Conservation (phyloP, 2,797 vertebrate genomes). For the Anguilla marmorata region DNA sequence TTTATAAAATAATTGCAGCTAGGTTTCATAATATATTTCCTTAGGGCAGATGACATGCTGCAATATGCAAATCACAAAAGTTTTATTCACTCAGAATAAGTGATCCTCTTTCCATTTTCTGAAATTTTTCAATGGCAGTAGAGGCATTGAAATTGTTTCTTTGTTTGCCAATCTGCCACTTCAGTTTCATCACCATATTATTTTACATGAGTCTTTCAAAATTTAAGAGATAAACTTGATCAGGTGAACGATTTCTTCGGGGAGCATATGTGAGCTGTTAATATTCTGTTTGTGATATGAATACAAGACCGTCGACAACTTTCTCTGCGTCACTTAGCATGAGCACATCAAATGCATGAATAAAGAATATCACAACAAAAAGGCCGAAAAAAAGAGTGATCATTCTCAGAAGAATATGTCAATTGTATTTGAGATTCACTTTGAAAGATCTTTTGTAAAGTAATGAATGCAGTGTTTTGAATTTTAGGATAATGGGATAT, state of each 20-base stretch:
- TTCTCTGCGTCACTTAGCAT: constrained; percentile 17
- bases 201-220: constrained; percentile 40
- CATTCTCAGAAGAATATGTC: background rate
- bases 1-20: background rate
- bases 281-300: constrained; percentile 50
- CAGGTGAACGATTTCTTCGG: constrained; percentile 42
- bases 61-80: constrained; percentile 2
- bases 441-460: background rate
- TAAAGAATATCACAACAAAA: background rate
- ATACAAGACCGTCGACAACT: constrained; percentile 46
- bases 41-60: background rate
- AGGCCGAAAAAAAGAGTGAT: background rate
- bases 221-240: constrained; percentile 40
- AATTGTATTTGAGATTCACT: background rate
- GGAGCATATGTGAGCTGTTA: constrained; percentile 45
- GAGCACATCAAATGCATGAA: background rate
- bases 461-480: background rate
- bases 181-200: constrained; percentile 20
- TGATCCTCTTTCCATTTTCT: constrained; percentile 11
- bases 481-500: background rate
- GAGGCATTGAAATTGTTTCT: constrained; percentile 26
- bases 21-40: background rate
- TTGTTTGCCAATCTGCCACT: constrained; percentile 25
- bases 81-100: constrained; percentile 19
- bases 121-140: constrained; percentile 10